A percentile compares a stretch with the other conserved stretches of the same genome.
phyloP scores from a whole-genome alignment of 2,888 invertebrate genomes.

The Bedellia somnulentella region DNA sequence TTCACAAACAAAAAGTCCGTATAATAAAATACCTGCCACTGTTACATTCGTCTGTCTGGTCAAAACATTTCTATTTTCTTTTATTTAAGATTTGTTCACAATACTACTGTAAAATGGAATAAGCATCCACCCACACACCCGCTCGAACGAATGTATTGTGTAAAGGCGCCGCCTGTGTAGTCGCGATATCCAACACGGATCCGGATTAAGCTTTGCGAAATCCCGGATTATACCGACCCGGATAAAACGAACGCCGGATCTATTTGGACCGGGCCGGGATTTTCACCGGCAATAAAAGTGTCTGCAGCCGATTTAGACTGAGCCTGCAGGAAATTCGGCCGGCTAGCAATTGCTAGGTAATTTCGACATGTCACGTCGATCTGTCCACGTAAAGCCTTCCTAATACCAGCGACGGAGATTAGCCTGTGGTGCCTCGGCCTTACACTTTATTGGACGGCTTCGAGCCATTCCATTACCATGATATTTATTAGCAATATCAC shows the following conservation, averaged over 20 bases:
- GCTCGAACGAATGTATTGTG: not conserved
- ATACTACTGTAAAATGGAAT: too few relatives aligned
- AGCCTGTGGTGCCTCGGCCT: conserved; percentile 46
- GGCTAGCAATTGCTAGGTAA: conserved; percentile 58
- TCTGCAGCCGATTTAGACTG: conserved; percentile 61
- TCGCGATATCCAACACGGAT: conserved; percentile 68
- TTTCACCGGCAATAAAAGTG: conserved; percentile 60
- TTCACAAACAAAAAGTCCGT: too few relatives aligned
- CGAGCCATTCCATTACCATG: too few relatives aligned
- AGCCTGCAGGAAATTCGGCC: conserved; percentile 51
- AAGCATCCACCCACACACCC: too few relatives aligned
- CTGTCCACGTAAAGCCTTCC: conserved; percentile 55
- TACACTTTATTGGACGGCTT: conserved; percentile 51
- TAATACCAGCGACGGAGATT: conserved; percentile 57
- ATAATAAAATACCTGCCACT: too few relatives aligned
- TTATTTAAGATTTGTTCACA: too few relatives aligned
- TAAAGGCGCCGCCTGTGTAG: conserved; percentile 50
- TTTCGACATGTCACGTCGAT: conserved; percentile 51
- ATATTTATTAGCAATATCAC: too few relatives aligned
- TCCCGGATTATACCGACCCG: conserved; percentile 56
- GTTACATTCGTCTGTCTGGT: too few relatives aligned
- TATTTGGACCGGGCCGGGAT: conserved; percentile 49
- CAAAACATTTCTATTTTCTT: too few relatives aligned
- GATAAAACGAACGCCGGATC: conserved; percentile 47
- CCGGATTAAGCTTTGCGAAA: conserved; percentile 66